These are phyloP conservation scores for Schrankia costaestrigalis DNA, from an alignment of 2,888 invertebrate species.

Conservation along the genomic window DNA sequence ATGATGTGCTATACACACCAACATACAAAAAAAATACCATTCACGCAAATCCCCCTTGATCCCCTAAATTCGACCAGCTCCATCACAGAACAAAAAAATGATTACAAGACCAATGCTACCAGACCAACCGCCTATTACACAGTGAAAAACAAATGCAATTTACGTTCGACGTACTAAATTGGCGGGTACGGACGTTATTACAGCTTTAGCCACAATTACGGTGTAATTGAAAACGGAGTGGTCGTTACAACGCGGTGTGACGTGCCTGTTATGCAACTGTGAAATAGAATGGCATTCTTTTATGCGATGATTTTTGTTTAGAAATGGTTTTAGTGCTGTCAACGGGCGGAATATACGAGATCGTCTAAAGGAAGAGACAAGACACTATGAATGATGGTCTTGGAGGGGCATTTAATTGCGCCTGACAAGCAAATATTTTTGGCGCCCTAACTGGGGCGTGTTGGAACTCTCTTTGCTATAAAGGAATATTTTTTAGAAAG, in stretches of 20 bases:
- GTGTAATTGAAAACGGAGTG: constrained; percentile 75
- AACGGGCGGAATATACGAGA: background rate
- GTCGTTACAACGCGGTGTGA: constrained; percentile 56
- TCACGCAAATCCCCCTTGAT: too few species aligned
- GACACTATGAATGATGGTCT: background rate
- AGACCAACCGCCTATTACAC: constrained; percentile 30
- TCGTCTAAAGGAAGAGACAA: background rate
- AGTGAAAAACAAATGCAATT: constrained; percentile 68
- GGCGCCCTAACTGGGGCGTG: constrained; percentile 1
- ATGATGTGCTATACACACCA: too few species aligned
- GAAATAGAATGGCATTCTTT: constrained; percentile 31
- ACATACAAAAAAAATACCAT: too few species aligned
- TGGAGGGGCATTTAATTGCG: background rate
- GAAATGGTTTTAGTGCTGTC: constrained; percentile 1
- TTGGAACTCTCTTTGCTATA: too few species aligned
- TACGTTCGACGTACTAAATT: constrained; percentile 63
- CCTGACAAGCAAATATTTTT: constrained; percentile 1
- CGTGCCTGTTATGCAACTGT: constrained; percentile 36
- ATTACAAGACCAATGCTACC: constrained; percentile 16
- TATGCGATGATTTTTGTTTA: constrained; percentile 4
- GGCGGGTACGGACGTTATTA: constrained; percentile 60
- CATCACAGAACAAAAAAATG: constrained; percentile 9
- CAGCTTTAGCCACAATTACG: constrained; percentile 67
- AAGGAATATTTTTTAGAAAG: too few species aligned
- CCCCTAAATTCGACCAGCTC: constrained; percentile 1